phyloP scores from a whole-genome alignment of 2,797 vertebrate genomes.

The Centropyge bicolor region DNA sequence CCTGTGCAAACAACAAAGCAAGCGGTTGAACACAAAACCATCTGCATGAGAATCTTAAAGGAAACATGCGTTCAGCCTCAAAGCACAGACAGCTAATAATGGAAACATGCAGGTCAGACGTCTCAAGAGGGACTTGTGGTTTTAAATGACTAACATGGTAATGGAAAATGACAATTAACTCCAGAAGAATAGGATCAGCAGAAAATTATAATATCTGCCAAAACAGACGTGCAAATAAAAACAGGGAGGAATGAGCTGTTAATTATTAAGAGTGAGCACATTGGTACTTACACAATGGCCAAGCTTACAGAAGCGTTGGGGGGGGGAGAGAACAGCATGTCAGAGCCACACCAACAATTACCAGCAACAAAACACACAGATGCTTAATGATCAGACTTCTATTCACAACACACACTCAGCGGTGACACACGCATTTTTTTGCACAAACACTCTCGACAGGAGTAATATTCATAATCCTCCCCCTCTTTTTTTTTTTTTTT shows the following conservation, averaged over 20 bases:
- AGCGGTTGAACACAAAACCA: not conserved
- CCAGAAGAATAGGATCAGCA: slow-evolving; percentile 17
- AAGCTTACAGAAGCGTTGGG: slow-evolving; percentile 92
- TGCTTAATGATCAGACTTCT: slow-evolving; percentile 67
- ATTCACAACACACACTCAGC: slow-evolving; percentile 29
- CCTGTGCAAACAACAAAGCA: not conserved
- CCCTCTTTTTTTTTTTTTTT: slow-evolving; percentile 3
- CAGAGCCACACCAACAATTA: slow-evolving; percentile 82
- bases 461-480: slow-evolving; percentile 9
- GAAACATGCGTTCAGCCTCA: not conserved
- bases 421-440: slow-evolving; percentile 23
- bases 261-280: slow-evolving; percentile 66
- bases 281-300: slow-evolving; percentile 98
- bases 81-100: not conserved
- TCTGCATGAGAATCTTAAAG: not conserved
- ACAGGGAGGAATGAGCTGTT: slow-evolving; percentile 43
- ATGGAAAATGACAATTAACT: not conserved
- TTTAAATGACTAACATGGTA: not conserved
- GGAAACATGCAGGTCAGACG: not conserved
- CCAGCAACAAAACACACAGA: slow-evolving; percentile 71
- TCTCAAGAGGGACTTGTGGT: not conserved
- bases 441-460: slow-evolving; percentile 38
- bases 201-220: slow-evolving; percentile 35
- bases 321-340: slow-evolving; percentile 85
- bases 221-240: slow-evolving; percentile 47